Conservation (phyloP, 2,113 vertebrate genomes). For the Pogonocichla stellata region DNA sequence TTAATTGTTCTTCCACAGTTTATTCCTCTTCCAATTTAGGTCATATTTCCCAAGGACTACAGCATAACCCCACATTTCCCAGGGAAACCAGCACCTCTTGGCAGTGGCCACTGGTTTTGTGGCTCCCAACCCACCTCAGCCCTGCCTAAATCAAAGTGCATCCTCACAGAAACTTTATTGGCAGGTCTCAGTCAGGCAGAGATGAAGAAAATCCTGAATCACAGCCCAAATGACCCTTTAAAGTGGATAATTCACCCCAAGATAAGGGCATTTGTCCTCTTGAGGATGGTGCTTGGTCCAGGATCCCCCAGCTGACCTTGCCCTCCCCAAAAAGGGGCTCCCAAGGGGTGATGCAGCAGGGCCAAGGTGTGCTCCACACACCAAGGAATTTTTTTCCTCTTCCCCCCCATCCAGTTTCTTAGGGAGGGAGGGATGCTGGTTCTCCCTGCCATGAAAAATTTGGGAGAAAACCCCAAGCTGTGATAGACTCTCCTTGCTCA, state of each 20-base stretch:
- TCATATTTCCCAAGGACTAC: neutral
- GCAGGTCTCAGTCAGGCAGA: neutral
- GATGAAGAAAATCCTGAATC: neutral
- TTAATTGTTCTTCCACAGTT: neutral
- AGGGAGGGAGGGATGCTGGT: neutral
- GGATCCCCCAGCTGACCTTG: neutral
- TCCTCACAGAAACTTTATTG: neutral
- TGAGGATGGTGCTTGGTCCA: neutral
- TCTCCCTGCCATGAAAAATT: neutral
- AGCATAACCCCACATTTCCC: neutral
- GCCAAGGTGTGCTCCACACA: neutral
- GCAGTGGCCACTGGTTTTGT: neutral
- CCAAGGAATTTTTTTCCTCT: neutral
- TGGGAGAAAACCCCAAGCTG: neutral
- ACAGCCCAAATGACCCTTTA: neutral
- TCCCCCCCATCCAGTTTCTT: fast-evolving
- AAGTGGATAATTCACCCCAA: neutral
- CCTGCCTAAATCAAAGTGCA: neutral
- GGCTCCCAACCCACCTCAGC: neutral
- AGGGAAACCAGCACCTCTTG: neutral
- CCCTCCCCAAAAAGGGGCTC: neutral
- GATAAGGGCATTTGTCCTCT: neutral
- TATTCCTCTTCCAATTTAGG: neutral
- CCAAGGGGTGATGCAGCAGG: fast-evolving
- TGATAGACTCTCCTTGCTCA: neutral